Conservation (phyloP, 2,797 vertebrate species). For the Neomorphus geoffroyi region DNA sequence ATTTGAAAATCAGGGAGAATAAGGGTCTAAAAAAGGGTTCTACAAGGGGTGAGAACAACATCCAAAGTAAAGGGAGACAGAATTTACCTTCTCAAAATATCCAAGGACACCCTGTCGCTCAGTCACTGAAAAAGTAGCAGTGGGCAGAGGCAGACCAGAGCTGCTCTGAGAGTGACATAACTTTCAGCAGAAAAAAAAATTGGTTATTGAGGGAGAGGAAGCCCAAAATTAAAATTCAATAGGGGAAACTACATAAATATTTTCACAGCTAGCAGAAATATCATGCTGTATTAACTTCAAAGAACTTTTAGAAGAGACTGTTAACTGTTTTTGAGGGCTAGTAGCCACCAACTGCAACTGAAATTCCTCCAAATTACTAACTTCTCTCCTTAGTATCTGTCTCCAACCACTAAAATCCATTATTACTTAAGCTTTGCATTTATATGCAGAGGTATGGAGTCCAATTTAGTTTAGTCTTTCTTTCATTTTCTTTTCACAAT, state of each 20-base stretch:
- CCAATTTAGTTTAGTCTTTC: neutral
- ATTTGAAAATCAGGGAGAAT: neutral
- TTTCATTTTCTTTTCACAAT: neutral
- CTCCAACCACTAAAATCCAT: neutral
- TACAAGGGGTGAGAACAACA: conserved; percentile 1
- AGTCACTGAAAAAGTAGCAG: conserved; percentile 58
- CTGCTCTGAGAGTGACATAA: conserved; percentile 56
- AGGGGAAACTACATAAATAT: neutral
- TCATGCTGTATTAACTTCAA: neutral
- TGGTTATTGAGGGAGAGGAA: conserved; percentile 29
- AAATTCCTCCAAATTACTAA: neutral
- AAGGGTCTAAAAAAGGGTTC: conserved; percentile 16
- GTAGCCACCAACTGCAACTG: neutral
- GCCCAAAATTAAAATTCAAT: neutral
- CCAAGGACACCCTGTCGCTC: conserved; percentile 23
- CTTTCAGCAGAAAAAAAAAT: conserved; percentile 48
- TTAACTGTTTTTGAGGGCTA: neutral
- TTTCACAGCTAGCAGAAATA: conserved; percentile 3
- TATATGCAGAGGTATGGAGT: neutral
- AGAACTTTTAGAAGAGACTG: neutral
- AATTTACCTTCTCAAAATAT: conserved; percentile 61
- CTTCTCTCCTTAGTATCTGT: neutral
- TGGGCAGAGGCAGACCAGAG: conserved; percentile 56
- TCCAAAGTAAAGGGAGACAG: neutral
- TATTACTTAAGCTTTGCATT: neutral